Base-by-base conservation (phyloP, 2,888 invertebrate species). In the Coelogynopora nodosa region DNA sequence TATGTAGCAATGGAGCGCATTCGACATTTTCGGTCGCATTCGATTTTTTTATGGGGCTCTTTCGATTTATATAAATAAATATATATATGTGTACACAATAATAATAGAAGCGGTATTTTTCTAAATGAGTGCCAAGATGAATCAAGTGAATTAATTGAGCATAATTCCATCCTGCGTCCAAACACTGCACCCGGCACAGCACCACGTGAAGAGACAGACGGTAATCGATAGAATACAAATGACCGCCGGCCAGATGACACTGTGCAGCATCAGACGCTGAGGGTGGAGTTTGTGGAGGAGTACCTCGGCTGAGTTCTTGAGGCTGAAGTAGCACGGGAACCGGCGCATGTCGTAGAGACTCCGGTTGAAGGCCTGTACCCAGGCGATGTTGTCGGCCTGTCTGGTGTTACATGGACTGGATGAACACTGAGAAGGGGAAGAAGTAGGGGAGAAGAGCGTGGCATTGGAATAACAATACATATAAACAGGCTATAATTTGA, bases 371-470 rank as follows among this genome's bases (percentile, higher is more conserved):
- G 10, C 28, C 18, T 67, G 81, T 1, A 85, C 85, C 85, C 85
- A 85, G 27, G 82, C 67, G 0, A 83, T 27, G 26, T 86, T 86
- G 5, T 86, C 86, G 2, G 49, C 67, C n/a, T 31, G 26, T 28
- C 85, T 26, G 18, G 30, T 31, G 26, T 29, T 86, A 86, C 86
- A 86, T 0, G 86, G 86, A 2, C 84, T 86, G 2, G 86, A 87
- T 13, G 31, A 27, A 30, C 86, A 86, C 86, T 86, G 85, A 85
- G 27, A 86, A n/a, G n/a, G n/a, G n/a, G n/a, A n/a, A n/a, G n/a
- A n/a, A n/a, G n/a, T n/a, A n/a, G n/a, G n/a, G n/a, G n/a, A n/a
- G n/a, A n/a, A n/a, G n/a, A n/a, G n/a, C n/a, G n/a, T n/a, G n/a
- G n/a, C n/a, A n/a, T n/a, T n/a, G n/a, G n/a, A n/a, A n/a, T n/a